Conservation (phyloP, 2,888 invertebrate genomes). For the Cyclophora punctaria region DNA sequence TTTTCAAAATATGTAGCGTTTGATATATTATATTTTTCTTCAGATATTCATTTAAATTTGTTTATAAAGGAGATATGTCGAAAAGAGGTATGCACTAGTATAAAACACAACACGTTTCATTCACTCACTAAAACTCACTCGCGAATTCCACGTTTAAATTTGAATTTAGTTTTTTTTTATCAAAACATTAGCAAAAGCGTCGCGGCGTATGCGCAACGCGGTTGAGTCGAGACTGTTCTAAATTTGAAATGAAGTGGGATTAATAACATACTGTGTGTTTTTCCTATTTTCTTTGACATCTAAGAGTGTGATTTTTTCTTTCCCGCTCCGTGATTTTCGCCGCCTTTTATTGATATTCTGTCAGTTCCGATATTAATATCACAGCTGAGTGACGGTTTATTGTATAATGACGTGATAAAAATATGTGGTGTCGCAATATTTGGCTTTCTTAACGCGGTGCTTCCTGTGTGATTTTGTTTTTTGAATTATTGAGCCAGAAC, state of each 20-base stretch:
- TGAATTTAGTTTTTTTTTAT: slow-evolving; percentile 20
- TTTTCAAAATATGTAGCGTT: too few relatives aligned
- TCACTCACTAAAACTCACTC: too few relatives aligned
- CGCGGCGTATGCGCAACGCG: slow-evolving; percentile 55
- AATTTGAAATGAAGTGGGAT: slow-evolving; percentile 68
- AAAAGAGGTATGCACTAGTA: too few relatives aligned
- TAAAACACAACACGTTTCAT: too few relatives aligned
- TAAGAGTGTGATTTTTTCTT: slow-evolving; percentile 48
- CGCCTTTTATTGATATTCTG: slow-evolving; percentile 17
- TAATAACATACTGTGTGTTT: slow-evolving; percentile 56
- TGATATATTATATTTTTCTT: too few relatives aligned
- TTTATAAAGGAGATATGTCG: too few relatives aligned
- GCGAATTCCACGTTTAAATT: too few relatives aligned
- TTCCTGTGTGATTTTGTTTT: too few relatives aligned
- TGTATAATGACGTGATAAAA: background rate
- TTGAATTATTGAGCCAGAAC: too few relatives aligned
- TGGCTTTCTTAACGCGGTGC: too few relatives aligned
- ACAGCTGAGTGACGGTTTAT: background rate
- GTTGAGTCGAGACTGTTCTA: slow-evolving; percentile 61
- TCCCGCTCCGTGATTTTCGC: slow-evolving; percentile 16
- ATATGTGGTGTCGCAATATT: too few relatives aligned
- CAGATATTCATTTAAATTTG: too few relatives aligned
- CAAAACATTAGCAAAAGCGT: slow-evolving; percentile 30
- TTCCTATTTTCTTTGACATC: slow-evolving; percentile 59
- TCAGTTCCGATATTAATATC: slow-evolving; percentile 8